Percentiles rank a stretch among this genome's conserved stretches.
These are phyloP conservation scores for Ichneumon xanthorius DNA, from an alignment of 2,888 invertebrate genomes.

Conservation along the genomic window DNA sequence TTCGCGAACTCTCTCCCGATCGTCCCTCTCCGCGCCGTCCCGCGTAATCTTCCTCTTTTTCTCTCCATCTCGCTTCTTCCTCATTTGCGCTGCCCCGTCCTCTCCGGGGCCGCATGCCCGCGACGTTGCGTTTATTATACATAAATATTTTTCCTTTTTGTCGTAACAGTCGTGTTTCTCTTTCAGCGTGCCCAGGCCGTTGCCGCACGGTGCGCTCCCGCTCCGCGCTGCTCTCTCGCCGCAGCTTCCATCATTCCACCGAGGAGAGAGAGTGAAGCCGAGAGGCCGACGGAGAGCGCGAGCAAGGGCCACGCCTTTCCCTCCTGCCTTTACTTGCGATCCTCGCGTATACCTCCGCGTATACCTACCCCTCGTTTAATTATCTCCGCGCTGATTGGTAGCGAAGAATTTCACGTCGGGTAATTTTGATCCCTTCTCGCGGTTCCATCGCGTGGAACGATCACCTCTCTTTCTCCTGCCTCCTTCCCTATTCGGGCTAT, in stretches of 20 bases:
- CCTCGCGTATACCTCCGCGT: conserved; percentile 70
- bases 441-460: conserved; percentile 66
- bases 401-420: conserved; percentile 83
- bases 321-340: conserved; percentile 76
- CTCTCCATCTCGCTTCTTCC: conserved; percentile 31
- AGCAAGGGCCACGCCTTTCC: conserved; percentile 81
- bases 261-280: conserved; percentile 9
- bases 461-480: conserved; percentile 44
- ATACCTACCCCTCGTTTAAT: conserved; percentile 83
- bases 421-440: conserved; percentile 83
- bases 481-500: conserved; percentile 62
- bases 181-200: conserved; percentile 16
- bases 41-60: conserved; percentile 2
- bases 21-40: neutral
- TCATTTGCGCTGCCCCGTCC: conserved; percentile 30
- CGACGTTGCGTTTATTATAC: conserved; percentile 68
- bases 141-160: conserved; percentile 62
- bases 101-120: conserved; percentile 28
- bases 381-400: conserved; percentile 84
- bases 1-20: conserved; percentile 3
- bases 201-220: conserved; percentile 38
- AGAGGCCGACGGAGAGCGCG: conserved; percentile 35
- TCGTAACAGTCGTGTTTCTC: conserved; percentile 63
- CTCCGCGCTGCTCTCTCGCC: neutral
- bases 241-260: conserved; percentile 81